Percentiles rank a stretch among this genome's conserved stretches.
These are phyloP conservation scores for Ennomos fuscantarius DNA, from an alignment of 2,888 invertebrate genomes.

Conservation along the genomic window DNA sequence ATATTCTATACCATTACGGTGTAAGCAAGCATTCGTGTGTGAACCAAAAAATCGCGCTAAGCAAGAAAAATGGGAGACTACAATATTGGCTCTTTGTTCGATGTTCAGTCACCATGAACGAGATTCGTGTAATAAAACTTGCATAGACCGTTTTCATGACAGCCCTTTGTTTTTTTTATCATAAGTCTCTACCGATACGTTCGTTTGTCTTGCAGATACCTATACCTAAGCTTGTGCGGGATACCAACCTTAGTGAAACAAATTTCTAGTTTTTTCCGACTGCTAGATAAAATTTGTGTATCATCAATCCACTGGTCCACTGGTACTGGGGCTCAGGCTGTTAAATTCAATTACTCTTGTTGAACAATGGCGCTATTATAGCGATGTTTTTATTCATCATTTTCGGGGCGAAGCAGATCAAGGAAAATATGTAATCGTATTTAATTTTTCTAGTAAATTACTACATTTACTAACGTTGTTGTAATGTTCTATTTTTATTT, in stretches of 20 bases:
- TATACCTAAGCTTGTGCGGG: not conserved
- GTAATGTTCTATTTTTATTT: constrained; percentile 3
- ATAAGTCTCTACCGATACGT: not conserved
- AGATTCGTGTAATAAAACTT: constrained; percentile 42
- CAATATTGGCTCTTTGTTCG: constrained; percentile 49
- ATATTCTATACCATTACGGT: constrained; percentile 37
- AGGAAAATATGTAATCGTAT: no score
- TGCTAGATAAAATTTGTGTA: no score
- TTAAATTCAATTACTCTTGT: no score
- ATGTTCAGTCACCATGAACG: constrained; percentile 45
- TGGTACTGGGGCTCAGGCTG: no score
- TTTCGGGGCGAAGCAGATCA: no score
- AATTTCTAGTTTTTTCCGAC: not conserved
- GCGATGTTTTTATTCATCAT: no score
- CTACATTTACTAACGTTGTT: no score
- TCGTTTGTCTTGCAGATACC: not conserved
- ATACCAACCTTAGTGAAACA: no score
- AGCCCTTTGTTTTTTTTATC: constrained; percentile 21
- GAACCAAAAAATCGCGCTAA: constrained; percentile 48
- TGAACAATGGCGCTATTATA: no score
- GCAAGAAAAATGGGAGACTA: constrained; percentile 52
- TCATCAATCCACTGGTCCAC: no score
- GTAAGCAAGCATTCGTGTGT: constrained; percentile 45
- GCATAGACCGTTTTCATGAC: constrained; percentile 24
- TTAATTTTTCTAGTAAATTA: no score